Conservation (phyloP, 2,888 invertebrate species). For the Anagyrus pseudococci region DNA sequence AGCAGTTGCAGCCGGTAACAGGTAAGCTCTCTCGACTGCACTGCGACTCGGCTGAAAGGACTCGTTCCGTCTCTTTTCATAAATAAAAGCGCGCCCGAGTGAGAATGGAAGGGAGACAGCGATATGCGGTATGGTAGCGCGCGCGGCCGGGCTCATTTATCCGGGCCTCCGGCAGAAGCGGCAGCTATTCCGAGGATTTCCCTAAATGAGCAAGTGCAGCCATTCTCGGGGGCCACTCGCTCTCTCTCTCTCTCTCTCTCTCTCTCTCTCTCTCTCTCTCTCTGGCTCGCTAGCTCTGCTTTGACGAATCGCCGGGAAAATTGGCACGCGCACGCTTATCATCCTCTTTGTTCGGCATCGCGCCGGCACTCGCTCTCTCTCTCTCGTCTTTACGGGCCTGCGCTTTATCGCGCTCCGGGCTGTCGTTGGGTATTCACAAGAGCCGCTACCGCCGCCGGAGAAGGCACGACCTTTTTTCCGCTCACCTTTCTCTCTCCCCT, state of each 20-base stretch:
- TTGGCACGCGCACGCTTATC: neutral
- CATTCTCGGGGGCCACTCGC: neutral
- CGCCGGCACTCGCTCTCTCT: no score
- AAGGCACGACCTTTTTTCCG: slow-evolving; percentile 5
- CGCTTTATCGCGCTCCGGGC: slow-evolving; percentile 3
- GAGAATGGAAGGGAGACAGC: no score
- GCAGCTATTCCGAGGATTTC: neutral
- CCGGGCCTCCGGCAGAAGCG: no score
- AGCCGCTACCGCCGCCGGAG: neutral
- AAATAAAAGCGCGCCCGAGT: slow-evolving; percentile 8
- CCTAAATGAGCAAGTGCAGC: slow-evolving; percentile 18
- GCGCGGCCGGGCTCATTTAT: neutral
- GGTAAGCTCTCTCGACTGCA: neutral
- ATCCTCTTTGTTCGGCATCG: neutral
- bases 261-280: no score
- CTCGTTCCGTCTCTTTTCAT: neutral
- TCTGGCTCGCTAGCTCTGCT: no score
- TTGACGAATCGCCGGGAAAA: slow-evolving; percentile 13
- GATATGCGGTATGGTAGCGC: no score
- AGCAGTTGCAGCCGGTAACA: no score
- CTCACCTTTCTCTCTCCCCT: neutral
- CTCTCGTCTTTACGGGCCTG: neutral
- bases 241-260: no score
- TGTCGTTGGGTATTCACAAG: slow-evolving; percentile 2
- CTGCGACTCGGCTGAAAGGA: neutral